Evolutionary conservation across 2,113 vertebrate species (phyloP), one percentile per base, ranked within the genome.

Genomic region (Odobenus rosmarus): DNA sequence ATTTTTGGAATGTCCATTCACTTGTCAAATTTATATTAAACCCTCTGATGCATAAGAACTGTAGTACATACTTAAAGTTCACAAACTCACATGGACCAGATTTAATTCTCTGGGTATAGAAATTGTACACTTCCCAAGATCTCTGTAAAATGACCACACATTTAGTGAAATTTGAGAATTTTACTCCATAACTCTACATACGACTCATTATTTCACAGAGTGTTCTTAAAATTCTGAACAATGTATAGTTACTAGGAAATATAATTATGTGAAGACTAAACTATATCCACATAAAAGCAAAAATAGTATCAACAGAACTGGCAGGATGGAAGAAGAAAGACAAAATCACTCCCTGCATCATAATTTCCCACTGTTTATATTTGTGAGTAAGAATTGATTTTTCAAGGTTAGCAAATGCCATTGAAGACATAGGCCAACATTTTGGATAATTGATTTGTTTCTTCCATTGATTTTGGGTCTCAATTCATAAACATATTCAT

Each of bases 181-280:
- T 95, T 76, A 55, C 4, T 87, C 31, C 36, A 24, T 55, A 31
- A 67, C 28, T 97, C 96, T 51, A 88, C 2, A 57, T 1, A 67
- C 4, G 13, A 51, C 18, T 69, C 5, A 57, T 74, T 71, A 74
- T 51, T 95, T 62, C 61, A 79, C 7, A 77, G 7, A 42, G 0
- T 42, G 36, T 55, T 91, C 36, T 83, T 82, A 82, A 85, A 90
- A 85, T 69, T 90, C 15, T 96, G 62, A 23, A 26, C 90, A 93
- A 62, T 59, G n/a, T 59, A 3, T 53, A 57, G 18, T 88, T 88
- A 87, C 26, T 36, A 46, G 69, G 7, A 88, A 96, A 4, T 51
- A 3, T 53, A 36, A 62, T 46, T 3, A 72, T 77, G 71, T 59
- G 23, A 95, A 86, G 59, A 62, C 10, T 51, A 83, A 72, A 89